Conservation (phyloP, 2,113 vertebrate genomes). For the Brachypodius melanocephalos region DNA sequence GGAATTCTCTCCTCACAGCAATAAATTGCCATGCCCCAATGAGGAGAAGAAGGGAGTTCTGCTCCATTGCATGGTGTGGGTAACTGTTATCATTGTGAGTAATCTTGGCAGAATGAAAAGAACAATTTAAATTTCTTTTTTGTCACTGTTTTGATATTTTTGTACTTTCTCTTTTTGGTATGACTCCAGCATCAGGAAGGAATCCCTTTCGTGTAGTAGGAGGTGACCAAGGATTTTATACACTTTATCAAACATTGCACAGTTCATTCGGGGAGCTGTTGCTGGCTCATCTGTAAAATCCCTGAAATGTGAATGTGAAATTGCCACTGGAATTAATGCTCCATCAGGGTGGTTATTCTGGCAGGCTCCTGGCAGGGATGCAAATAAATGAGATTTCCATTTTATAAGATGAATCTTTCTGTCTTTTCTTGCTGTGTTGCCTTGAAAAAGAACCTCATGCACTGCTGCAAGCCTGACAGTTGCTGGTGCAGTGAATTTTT, state of each 20-base stretch:
- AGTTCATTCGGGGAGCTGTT: background rate
- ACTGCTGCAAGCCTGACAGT: background rate
- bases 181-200: background rate
- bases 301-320: constrained; percentile 10
- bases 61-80: fast-evolving
- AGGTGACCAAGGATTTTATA: background rate
- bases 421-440: background rate
- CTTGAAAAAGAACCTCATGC: background rate
- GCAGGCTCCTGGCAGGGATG: background rate
- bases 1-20: background rate
- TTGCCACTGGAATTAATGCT: background rate
- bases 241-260: background rate
- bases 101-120: background rate
- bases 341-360: background rate
- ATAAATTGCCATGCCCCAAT: background rate
- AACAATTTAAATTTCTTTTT: background rate
- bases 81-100: background rate
- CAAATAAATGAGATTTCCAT: background rate
- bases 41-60: background rate
- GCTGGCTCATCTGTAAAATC: background rate
- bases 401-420: constrained; percentile 10
- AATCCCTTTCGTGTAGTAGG: background rate
- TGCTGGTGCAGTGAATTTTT: background rate
- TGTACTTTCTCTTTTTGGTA: background rate
- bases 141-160: background rate